A percentile compares a stretch with the other conserved stretches of the same genome.
These are phyloP conservation scores for Pipistrellus nathusii DNA, from an alignment of 2,797 vertebrate genomes.

Conservation along the genomic window DNA sequence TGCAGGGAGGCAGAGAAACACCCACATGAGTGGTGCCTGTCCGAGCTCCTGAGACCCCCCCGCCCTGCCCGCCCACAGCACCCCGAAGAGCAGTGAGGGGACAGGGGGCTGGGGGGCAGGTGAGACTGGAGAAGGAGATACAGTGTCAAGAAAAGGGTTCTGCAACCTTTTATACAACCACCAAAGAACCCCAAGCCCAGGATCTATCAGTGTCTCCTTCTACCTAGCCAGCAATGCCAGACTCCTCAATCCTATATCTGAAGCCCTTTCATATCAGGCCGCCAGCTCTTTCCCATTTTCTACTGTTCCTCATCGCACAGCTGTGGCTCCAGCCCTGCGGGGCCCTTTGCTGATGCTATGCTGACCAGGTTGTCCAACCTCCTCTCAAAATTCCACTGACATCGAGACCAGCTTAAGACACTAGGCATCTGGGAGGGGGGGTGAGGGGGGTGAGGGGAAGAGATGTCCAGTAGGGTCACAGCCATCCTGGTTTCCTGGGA, in stretches of 20 bases:
- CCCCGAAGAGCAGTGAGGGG: not conserved
- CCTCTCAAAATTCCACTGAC: not conserved
- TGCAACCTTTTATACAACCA: not conserved
- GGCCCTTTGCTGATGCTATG: no score
- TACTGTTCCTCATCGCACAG: not conserved
- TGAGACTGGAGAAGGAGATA: not conserved
- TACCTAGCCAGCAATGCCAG: not conserved
- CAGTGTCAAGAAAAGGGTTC: not conserved
- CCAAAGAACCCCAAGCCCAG: not conserved
- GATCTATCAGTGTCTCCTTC: not conserved
- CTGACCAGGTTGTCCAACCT: not conserved
- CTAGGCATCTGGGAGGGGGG: not conserved
- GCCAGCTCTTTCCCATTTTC: not conserved
- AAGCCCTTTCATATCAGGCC: not conserved
- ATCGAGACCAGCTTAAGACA: not conserved
- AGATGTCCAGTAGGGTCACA: not conserved
- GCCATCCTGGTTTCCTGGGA: not conserved
- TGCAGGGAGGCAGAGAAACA: conserved; percentile 84
- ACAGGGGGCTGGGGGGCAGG: not conserved
- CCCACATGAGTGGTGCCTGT: conserved; percentile 71
- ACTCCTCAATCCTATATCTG: not conserved
- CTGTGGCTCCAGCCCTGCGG: not conserved
- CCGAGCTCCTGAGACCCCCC: conserved; percentile 9
- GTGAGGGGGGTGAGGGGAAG: not conserved
- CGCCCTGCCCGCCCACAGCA: not conserved